phyloP scores from a whole-genome alignment of 1,140 invertebrate genomes.

The Phenacoccus solenopsis region DNA sequence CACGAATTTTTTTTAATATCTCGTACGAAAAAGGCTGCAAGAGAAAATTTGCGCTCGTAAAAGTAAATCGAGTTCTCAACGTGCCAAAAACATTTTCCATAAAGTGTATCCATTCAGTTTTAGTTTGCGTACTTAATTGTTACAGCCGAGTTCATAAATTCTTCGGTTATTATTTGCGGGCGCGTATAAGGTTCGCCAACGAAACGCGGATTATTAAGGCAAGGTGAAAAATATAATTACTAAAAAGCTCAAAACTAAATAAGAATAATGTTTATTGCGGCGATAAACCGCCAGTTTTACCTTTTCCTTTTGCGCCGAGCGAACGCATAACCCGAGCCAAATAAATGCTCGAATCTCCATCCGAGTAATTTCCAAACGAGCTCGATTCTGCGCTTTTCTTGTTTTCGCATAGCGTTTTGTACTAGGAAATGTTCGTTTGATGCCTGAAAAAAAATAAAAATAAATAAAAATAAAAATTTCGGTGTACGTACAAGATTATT shows the following conservation, averaged over 20 bases:
- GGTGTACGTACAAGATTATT: too few species aligned
- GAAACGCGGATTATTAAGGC: slow-evolving; percentile 8
- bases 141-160: background rate
- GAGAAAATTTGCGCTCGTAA: background rate
- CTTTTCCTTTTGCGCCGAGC: too few species aligned
- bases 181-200: background rate
- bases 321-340: too few species aligned
- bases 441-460: too few species aligned
- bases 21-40: too few species aligned
- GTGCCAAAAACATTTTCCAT: background rate
- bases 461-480: too few species aligned
- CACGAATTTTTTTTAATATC: too few species aligned
- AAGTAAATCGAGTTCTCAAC: background rate
- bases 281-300: background rate
- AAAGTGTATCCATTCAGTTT: background rate
- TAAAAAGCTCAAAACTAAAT: background rate
- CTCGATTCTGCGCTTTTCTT: too few species aligned
- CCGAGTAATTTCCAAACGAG: too few species aligned
- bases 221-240: slow-evolving; percentile 11
- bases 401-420: too few species aligned
- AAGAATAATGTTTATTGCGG: slow-evolving; percentile 15
- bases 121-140: background rate
- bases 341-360: too few species aligned
- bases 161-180: background rate
- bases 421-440: too few species aligned